Evolutionary conservation across 2,113 vertebrate species (phyloP).

Genomic region (Tetrax tetrax): DNA sequence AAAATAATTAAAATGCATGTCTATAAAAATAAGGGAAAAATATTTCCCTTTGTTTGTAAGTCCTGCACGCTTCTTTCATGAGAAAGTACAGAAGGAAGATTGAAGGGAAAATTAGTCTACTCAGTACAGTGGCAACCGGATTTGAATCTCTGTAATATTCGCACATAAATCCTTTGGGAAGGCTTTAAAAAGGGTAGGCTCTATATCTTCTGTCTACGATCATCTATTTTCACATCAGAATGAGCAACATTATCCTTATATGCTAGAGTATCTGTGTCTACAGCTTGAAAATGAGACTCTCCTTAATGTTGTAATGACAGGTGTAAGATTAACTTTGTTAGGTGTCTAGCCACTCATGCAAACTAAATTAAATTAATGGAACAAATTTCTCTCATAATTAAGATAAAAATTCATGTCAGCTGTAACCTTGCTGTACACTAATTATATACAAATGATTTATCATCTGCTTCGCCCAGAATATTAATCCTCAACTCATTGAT

Average conservation of each 20-base stretch:
- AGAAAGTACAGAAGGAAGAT: constrained; percentile 12
- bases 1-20: constrained; percentile 11
- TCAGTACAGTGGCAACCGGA: neutral
- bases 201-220: constrained; percentile 70
- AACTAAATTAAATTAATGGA: constrained; percentile 96
- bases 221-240: constrained; percentile 76
- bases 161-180: constrained; percentile 67
- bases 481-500: constrained; percentile 93
- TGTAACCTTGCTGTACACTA: constrained; percentile 95
- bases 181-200: constrained; percentile 64
- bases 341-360: constrained; percentile 90
- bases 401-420: constrained; percentile 97
- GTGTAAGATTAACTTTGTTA: constrained; percentile 92
- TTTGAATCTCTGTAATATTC: constrained; percentile 41
- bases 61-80: neutral
- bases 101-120: constrained; percentile 34
- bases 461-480: constrained; percentile 89
- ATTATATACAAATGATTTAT: constrained; percentile 98
- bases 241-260: constrained; percentile 73
- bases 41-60: neutral
- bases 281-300: constrained; percentile 71
- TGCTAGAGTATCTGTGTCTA: constrained; percentile 49
- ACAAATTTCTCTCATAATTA: constrained; percentile 96
- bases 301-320: constrained; percentile 85
- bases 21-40: neutral